These are phyloP conservation scores for Trematomus bernacchii DNA, from an alignment of 2,797 vertebrate species.

Conservation along the genomic window DNA sequence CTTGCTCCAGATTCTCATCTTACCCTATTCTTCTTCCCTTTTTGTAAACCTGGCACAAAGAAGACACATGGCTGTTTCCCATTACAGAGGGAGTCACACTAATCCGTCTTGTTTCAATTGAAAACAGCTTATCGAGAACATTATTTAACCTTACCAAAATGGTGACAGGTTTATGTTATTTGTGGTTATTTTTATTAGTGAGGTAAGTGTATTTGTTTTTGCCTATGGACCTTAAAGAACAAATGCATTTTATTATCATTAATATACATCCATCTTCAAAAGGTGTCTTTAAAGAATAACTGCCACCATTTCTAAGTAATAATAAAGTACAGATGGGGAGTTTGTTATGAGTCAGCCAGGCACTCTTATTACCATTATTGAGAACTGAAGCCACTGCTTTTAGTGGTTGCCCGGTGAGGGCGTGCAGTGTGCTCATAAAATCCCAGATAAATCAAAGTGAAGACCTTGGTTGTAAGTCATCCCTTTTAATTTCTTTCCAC, in stretches of 20 bases:
- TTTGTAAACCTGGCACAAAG: constrained; percentile 58
- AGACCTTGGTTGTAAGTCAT: constrained; percentile 1
- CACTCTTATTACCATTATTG: constrained; percentile 8
- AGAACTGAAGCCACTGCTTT: constrained; percentile 10
- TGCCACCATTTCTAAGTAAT: constrained; percentile 22
- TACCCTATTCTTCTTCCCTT: constrained; percentile 31
- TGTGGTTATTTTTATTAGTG: constrained; percentile 33
- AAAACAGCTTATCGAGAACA: constrained; percentile 72
- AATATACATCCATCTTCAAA: neutral
- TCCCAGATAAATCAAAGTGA: neutral
- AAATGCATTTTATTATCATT: neutral
- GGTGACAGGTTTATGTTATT: constrained; percentile 20
- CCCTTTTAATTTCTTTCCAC: neutral
- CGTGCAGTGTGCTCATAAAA: neutral
- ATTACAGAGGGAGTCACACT: constrained; percentile 77
- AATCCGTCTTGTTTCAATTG: constrained; percentile 68
- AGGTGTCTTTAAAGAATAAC: constrained; percentile 19
- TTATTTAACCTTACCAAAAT: constrained; percentile 53
- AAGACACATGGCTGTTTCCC: constrained; percentile 71
- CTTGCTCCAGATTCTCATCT: constrained; percentile 55
- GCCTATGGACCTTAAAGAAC: neutral
- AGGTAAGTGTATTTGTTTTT: constrained; percentile 24
- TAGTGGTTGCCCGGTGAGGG: neutral
- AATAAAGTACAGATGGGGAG: constrained; percentile 41
- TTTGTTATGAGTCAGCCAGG: constrained; percentile 4